phyloP scores from a whole-genome alignment of 2,113 vertebrate genomes.

The Rhabdomys dilectus region DNA sequence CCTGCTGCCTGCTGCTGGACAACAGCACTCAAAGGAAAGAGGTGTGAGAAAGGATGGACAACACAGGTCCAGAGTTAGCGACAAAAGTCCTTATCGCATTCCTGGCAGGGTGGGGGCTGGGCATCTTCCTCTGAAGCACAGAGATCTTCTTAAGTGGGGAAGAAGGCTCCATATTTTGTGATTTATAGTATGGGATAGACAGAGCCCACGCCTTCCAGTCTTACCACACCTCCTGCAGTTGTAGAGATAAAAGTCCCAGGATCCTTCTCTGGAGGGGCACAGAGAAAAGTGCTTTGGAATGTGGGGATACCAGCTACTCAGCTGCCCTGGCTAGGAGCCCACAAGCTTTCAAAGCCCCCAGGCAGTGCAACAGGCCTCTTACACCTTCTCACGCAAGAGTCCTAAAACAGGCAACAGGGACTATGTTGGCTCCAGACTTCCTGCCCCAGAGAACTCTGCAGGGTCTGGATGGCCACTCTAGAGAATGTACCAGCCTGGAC shows the following conservation, averaged over 20 bases:
- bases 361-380: conserved; percentile 1
- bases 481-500: conserved; percentile 27
- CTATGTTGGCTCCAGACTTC: conserved; percentile 39
- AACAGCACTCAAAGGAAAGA: background rate
- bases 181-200: background rate
- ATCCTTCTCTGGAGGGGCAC: conserved; percentile 49
- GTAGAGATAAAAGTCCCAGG: conserved; percentile 18
- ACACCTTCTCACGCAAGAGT: conserved; percentile 51
- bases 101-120: background rate
- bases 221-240: background rate
- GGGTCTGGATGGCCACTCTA: conserved; percentile 21
- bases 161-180: background rate
- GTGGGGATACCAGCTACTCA: conserved; percentile 51
- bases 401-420: conserved; percentile 51
- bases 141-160: background rate
- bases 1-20: background rate
- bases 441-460: conserved; percentile 25
- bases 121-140: conserved; percentile 12
- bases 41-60: background rate
- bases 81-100: background rate
- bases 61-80: background rate
- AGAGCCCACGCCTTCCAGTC: conserved; percentile 1
- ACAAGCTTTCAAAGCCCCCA: conserved; percentile 52
- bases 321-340: conserved; percentile 64
- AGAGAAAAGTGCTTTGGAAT: conserved; percentile 65